These are phyloP conservation scores for Molorchus minor DNA, from an alignment of 2,888 invertebrate species.

Conservation along the genomic window DNA sequence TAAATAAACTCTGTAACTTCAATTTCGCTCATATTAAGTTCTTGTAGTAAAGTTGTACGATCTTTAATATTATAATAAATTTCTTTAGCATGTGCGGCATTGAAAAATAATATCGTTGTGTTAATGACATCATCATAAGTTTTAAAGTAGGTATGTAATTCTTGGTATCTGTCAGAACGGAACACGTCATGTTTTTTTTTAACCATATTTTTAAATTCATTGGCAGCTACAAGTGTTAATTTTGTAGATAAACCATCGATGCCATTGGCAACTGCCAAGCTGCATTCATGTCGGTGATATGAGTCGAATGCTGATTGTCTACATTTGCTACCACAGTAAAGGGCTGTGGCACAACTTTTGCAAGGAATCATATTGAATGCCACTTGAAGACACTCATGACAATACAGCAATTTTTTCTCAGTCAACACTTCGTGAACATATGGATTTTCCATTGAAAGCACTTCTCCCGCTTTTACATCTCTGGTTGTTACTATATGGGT, in stretches of 20 bases:
- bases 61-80: not conserved
- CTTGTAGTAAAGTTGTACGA: not conserved
- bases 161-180: conserved; percentile 61
- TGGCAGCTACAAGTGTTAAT: not conserved
- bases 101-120: not conserved
- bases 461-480: conserved; percentile 76
- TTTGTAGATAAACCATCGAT: not conserved
- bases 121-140: not conserved
- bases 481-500: conserved; percentile 74
- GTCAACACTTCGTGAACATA: conserved; percentile 69
- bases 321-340: conserved; percentile 75
- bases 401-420: conserved; percentile 68
- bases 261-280: not conserved
- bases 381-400: conserved; percentile 73
- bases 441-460: conserved; percentile 79
- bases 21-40: not conserved
- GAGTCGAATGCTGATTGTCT: conserved; percentile 67
- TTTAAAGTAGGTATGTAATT: not conserved
- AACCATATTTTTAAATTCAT: too few relatives aligned
- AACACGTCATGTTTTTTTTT: too few relatives aligned
- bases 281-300: conserved; percentile 82
- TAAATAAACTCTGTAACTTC: too few relatives aligned
- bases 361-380: conserved; percentile 71
- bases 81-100: not conserved
- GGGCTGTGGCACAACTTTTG: conserved; percentile 68